phyloP scores from a whole-genome alignment of 2,113 vertebrate species.

The Bufo bufo region DNA sequence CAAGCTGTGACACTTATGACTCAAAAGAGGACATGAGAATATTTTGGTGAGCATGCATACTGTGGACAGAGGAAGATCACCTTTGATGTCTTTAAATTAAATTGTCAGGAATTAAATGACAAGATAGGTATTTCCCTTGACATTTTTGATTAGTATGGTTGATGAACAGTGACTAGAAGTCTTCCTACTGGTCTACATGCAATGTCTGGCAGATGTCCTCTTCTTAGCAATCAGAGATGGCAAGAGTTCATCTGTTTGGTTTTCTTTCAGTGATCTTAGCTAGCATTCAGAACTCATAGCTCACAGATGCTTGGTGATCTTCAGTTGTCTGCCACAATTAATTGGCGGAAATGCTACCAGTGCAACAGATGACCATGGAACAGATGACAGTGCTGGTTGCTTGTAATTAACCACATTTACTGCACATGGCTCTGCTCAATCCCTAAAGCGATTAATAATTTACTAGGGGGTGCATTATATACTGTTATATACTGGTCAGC shows the following conservation, averaged over 20 bases:
- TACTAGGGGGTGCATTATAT: background rate
- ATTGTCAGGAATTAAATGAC: too few species aligned
- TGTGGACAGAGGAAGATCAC: too few species aligned
- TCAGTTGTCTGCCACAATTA: slow-evolving; percentile 3
- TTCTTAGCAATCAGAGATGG: background rate
- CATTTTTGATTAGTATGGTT: background rate
- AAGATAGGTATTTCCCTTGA: too few species aligned
- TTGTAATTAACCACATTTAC: background rate
- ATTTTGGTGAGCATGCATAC: too few species aligned
- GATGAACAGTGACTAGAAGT: background rate
- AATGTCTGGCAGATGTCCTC: background rate
- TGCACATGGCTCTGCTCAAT: background rate
- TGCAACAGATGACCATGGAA: slow-evolving; percentile 25
- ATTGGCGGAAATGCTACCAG: slow-evolving; percentile 15
- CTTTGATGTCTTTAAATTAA: too few species aligned
- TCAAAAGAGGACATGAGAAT: too few species aligned
- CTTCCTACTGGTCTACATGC: background rate
- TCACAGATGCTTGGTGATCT: slow-evolving; percentile 15
- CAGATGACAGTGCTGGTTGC: background rate
- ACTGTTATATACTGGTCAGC: background rate
- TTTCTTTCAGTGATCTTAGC: slow-evolving; percentile 6
- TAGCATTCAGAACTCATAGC: background rate
- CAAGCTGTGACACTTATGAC: too few species aligned
- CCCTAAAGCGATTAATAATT: background rate
- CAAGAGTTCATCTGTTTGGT: background rate